phyloP scores from a whole-genome alignment of 2,113 vertebrate species.

The Prionailurus viverrinus region DNA sequence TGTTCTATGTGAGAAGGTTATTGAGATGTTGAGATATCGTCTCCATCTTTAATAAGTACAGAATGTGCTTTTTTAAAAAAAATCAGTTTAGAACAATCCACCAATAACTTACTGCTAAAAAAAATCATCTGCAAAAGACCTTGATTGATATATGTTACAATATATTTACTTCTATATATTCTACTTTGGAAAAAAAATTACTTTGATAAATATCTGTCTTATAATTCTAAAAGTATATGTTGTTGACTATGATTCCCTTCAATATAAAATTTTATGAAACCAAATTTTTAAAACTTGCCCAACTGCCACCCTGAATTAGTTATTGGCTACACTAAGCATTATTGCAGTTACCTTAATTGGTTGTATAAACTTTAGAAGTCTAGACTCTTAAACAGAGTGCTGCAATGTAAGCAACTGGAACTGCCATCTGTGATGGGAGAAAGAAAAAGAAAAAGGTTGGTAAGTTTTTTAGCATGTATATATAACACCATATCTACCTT shows the following conservation, averaged over 20 bases:
- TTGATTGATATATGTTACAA: background rate
- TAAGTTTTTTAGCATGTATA: background rate
- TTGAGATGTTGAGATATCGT: background rate
- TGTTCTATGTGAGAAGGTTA: background rate
- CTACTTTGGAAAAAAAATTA: background rate
- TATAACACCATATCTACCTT: background rate
- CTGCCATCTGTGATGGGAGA: constrained; percentile 11
- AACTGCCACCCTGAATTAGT: constrained; percentile 58
- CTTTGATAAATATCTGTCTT: constrained; percentile 6
- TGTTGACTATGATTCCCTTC: background rate
- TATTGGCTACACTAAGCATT: constrained; percentile 74
- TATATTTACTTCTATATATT: background rate
- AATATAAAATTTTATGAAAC: background rate
- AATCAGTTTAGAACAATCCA: background rate
- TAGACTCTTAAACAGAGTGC: constrained; percentile 14
- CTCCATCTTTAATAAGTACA: background rate
- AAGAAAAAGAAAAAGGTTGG: background rate
- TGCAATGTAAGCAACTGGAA: constrained; percentile 63
- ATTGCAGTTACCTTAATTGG: constrained; percentile 76
- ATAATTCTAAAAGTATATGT: background rate
- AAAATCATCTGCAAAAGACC: background rate
- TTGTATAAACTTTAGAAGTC: constrained; percentile 80
- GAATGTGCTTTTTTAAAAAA: background rate
- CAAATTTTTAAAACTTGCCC: background rate
- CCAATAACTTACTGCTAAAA: background rate